These are phyloP conservation scores for Distichodus sexfasciatus DNA, from an alignment of 2,797 vertebrate species.

Conservation along the genomic window DNA sequence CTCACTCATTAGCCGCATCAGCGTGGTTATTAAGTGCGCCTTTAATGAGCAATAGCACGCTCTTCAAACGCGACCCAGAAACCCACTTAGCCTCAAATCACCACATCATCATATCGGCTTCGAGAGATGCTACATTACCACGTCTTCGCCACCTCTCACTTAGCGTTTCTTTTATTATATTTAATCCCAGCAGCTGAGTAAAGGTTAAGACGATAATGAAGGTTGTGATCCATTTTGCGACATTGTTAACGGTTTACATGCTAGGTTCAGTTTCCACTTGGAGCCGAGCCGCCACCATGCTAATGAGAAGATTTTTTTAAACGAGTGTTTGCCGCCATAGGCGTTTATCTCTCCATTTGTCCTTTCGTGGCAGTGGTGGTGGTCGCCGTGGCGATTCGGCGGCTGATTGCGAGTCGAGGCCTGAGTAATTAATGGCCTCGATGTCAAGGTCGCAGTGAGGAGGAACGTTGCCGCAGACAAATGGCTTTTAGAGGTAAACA, in stretches of 20 bases:
- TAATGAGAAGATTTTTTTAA: constrained; percentile 32
- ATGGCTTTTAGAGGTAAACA: constrained; percentile 26
- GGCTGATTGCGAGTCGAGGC: constrained; percentile 25
- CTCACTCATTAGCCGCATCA: not conserved
- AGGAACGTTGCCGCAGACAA: constrained; percentile 15
- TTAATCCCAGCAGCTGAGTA: not conserved
- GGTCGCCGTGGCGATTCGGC: constrained; percentile 31
- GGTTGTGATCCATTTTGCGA: not conserved
- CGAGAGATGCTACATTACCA: too few relatives aligned
- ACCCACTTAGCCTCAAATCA: too few relatives aligned
- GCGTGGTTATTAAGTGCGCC: not conserved
- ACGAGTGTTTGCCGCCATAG: constrained; percentile 18
- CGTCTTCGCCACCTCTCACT: too few relatives aligned
- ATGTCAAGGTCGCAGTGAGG: constrained; percentile 39
- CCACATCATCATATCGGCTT: too few relatives aligned
- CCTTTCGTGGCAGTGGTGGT: constrained; percentile 35
- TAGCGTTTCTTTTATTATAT: not conserved
- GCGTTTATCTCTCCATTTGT: constrained; percentile 30
- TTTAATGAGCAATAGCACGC: too few relatives aligned
- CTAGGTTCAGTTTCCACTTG: constrained; percentile 14
- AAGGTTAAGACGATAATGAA: constrained; percentile 16
- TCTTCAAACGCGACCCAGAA: too few relatives aligned
- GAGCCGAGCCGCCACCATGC: not conserved
- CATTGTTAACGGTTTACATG: constrained; percentile 10
- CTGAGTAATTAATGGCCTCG: constrained; percentile 37